Evolutionary conservation across 2,113 vertebrate species (phyloP).

Genomic region (Myrmecophaga tridactyla): DNA sequence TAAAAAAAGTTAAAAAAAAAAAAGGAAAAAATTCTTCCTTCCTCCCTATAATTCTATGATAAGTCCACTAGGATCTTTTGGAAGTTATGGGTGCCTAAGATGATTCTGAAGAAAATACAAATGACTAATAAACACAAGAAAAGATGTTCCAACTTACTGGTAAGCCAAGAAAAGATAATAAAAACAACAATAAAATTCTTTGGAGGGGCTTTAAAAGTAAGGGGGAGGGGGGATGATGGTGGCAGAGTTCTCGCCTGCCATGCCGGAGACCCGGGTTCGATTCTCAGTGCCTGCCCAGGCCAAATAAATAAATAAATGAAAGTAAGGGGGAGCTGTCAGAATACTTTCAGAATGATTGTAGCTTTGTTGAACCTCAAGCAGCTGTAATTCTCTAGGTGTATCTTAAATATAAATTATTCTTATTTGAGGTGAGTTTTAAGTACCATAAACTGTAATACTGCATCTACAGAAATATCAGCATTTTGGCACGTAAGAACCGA

Average conservation of each 20-base stretch:
- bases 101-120: background rate
- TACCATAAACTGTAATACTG: background rate
- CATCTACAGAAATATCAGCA: too few species aligned
- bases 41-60: background rate
- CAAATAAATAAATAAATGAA: background rate
- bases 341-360: background rate
- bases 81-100: background rate
- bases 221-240: too few species aligned
- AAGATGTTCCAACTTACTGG: background rate
- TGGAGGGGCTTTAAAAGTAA: background rate
- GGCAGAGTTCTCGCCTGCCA: too few species aligned
- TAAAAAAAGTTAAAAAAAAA: too few species aligned
- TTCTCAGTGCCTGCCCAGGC: too few species aligned
- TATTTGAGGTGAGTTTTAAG: background rate
- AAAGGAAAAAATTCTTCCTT: background rate
- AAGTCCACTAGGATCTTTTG: background rate
- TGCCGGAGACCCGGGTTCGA: too few species aligned
- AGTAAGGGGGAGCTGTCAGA: background rate
- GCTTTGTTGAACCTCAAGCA: background rate
- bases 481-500: background rate
- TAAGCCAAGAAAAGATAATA: background rate
- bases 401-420: background rate
- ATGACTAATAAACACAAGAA: background rate
- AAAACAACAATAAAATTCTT: background rate
- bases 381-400: background rate